Conservation (phyloP, 2,888 invertebrate genomes). For the Apamea sordens region DNA sequence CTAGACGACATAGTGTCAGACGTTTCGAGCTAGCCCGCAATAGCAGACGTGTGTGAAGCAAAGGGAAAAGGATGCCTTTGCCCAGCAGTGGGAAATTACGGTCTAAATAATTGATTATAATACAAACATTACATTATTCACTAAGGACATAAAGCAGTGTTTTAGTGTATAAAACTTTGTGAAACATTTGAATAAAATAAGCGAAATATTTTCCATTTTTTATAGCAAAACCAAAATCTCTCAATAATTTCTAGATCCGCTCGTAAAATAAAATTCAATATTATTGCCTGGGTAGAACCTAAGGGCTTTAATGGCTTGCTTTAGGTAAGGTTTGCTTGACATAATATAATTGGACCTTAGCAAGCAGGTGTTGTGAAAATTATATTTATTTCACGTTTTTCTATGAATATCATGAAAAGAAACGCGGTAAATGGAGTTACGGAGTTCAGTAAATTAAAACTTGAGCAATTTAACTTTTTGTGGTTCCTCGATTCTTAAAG, state of each 20-base stretch:
- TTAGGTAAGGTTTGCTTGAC: not conserved
- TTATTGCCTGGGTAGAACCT: not conserved
- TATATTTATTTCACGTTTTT: slow-evolving; percentile 69
- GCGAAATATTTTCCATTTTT: too few species aligned
- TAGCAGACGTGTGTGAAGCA: too few species aligned
- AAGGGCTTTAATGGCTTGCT: not conserved
- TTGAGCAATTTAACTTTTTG: slow-evolving; percentile 87
- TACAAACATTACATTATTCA: too few species aligned
- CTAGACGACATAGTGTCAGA: too few species aligned
- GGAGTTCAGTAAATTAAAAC: slow-evolving; percentile 80
- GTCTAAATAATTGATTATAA: too few species aligned
- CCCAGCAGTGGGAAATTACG: too few species aligned
- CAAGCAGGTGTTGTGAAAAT: slow-evolving; percentile 47
- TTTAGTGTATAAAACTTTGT: too few species aligned
- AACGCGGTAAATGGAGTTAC: slow-evolving; percentile 69
- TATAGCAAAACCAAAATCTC: too few species aligned
- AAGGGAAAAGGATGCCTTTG: too few species aligned
- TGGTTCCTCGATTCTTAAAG: slow-evolving; percentile 74
- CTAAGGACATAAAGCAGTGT: not conserved
- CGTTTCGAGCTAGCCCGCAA: too few species aligned
- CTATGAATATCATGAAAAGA: slow-evolving; percentile 72
- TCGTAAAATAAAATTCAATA: not conserved
- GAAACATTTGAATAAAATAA: too few species aligned
- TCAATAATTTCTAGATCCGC: too few species aligned
- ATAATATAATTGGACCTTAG: not conserved